Evolutionary conservation across 2,888 invertebrate genomes (phyloP).

Genomic region (Periphyllus acericola): DNA sequence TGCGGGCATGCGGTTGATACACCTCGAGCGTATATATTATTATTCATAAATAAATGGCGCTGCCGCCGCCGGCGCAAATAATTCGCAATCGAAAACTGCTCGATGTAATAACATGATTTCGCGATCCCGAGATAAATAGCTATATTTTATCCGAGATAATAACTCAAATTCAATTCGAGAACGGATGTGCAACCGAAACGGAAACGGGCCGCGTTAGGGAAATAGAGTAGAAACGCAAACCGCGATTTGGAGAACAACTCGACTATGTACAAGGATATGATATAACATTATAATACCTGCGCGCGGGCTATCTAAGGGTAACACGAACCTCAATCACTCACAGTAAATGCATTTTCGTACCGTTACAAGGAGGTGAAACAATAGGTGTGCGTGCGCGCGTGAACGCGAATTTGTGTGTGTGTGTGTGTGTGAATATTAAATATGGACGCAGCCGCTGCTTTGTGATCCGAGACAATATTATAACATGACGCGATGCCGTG

Average conservation of each 20-base stretch:
- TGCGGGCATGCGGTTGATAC: no score
- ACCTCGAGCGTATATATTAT: no score
- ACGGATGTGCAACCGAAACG: slow-evolving; percentile 19
- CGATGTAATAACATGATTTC: background rate
- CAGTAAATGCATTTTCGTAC: slow-evolving; percentile 31
- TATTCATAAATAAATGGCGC: no score
- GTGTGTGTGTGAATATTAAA: background rate
- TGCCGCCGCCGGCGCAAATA: background rate
- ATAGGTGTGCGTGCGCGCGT: background rate
- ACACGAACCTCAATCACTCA: slow-evolving; percentile 44
- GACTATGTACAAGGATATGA: slow-evolving; percentile 12
- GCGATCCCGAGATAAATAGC: background rate
- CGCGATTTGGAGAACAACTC: slow-evolving; percentile 16
- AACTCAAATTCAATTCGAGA: slow-evolving; percentile 36
- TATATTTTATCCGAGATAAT: background rate
- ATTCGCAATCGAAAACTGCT: background rate
- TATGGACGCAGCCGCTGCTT: background rate
- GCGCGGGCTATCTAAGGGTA: slow-evolving; percentile 5
- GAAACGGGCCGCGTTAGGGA: slow-evolving; percentile 14
- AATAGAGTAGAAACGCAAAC: slow-evolving; percentile 45
- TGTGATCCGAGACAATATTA: background rate
- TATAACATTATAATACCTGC: background rate
- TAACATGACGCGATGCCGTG: background rate
- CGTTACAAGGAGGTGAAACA: background rate
- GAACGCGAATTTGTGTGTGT: no score